Evolutionary conservation across 2,797 vertebrate species (phyloP).

Genomic region (Oreonectes daqikongensis): DNA sequence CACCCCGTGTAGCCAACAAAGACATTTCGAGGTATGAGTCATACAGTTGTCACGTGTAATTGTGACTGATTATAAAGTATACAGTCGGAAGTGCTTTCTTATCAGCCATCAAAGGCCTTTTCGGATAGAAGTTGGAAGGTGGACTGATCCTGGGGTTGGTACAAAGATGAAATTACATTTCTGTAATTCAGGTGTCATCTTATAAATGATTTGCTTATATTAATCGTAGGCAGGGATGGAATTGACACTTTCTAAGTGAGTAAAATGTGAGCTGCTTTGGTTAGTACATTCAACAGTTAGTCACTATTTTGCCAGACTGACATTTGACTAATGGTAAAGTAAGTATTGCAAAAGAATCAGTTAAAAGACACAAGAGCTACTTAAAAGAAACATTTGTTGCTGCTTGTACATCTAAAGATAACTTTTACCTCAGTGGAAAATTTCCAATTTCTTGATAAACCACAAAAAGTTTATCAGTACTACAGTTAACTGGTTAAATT

Average conservation of each 20-base stretch:
- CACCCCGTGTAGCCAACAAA: constrained; percentile 75
- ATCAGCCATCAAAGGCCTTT: not conserved
- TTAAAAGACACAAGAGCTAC: not conserved
- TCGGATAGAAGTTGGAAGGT: no score
- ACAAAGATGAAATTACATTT: not conserved
- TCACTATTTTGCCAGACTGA: not conserved
- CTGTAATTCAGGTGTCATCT: not conserved
- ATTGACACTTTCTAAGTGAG: not conserved
- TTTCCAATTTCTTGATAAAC: no score
- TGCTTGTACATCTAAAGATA: not conserved
- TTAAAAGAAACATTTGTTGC: not conserved
- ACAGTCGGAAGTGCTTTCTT: not conserved
- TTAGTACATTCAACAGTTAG: not conserved
- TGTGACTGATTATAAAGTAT: not conserved
- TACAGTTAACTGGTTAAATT: no score
- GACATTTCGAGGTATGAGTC: constrained; percentile 83
- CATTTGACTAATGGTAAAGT: not conserved
- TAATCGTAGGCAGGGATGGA: not conserved
- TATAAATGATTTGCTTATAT: not conserved
- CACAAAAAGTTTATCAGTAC: no score
- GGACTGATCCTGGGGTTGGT: not conserved
- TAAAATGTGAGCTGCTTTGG: not conserved
- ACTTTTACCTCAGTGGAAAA: no score
- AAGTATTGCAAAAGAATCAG: not conserved
- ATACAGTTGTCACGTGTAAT: not conserved